A percentile compares a stretch with the other conserved stretches of the same genome.
These are phyloP conservation scores for Calephelis perditalis DNA, from an alignment of 2,888 invertebrate genomes.

Conservation along the genomic window DNA sequence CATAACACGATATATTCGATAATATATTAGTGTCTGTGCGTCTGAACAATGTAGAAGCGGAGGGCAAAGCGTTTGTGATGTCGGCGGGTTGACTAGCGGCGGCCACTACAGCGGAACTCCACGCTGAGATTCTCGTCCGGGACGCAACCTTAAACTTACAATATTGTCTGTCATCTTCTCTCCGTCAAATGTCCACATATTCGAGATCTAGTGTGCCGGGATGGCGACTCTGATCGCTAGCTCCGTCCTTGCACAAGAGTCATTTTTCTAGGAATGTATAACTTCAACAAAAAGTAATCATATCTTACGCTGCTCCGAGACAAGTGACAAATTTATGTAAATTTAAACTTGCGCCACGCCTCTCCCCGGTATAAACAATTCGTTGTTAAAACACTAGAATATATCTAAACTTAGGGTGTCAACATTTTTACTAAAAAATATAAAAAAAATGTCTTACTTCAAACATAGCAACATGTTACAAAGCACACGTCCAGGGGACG, in stretches of 20 bases:
- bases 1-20: background rate
- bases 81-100: conserved; percentile 69
- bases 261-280: too few species aligned
- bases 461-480: conserved; percentile 12
- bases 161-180: too few species aligned
- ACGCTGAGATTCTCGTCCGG: conserved; percentile 51
- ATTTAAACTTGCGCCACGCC: conserved; percentile 40
- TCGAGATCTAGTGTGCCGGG: too few species aligned
- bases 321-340: background rate
- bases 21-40: too few species aligned
- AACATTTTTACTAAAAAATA: conserved; percentile 16
- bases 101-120: conserved; percentile 54
- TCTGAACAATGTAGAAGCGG: background rate
- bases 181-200: too few species aligned
- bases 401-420: conserved; percentile 16
- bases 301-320: background rate
- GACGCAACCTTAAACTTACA: conserved; percentile 33
- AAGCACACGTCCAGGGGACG: background rate
- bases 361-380: conserved; percentile 44
- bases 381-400: conserved; percentile 55
- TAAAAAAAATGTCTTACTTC: conserved; percentile 11
- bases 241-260: too few species aligned
- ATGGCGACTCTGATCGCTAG: too few species aligned
- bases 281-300: too few species aligned
- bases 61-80: conserved; percentile 50